These are phyloP conservation scores for Platysteira castanea DNA, from an alignment of 2,113 vertebrate genomes.

Conservation along the genomic window DNA sequence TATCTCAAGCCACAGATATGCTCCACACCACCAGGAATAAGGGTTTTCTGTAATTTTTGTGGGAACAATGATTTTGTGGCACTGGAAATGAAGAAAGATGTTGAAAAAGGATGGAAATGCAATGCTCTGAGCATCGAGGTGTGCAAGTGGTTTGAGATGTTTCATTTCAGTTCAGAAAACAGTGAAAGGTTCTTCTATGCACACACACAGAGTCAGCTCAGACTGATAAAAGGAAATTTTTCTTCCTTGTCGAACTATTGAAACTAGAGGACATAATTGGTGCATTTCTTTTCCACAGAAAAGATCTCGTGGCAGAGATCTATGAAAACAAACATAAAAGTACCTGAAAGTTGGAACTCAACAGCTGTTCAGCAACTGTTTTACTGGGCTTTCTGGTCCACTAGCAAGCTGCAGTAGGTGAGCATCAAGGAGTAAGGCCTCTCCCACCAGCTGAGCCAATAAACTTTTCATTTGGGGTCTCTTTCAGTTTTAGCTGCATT, in stretches of 20 bases:
- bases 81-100: neutral
- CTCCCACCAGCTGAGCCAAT: neutral
- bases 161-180: neutral
- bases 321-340: neutral
- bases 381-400: neutral
- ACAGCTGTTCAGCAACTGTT: neutral
- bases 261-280: neutral
- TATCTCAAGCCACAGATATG: neutral
- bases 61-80: neutral
- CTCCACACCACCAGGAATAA: neutral
- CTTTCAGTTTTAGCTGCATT: neutral
- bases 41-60: neutral
- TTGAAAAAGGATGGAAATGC: neutral
- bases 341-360: neutral
- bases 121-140: neutral
- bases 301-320: fast-evolving
- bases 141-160: neutral
- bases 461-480: neutral
- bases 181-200: neutral
- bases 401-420: neutral
- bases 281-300: neutral
- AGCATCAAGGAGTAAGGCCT: neutral
- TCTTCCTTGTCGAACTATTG: neutral
- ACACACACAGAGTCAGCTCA: neutral
- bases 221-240: neutral